Evolutionary conservation across 2,888 invertebrate genomes (phyloP).

Genomic region (Tromatobia lineatoria): DNA sequence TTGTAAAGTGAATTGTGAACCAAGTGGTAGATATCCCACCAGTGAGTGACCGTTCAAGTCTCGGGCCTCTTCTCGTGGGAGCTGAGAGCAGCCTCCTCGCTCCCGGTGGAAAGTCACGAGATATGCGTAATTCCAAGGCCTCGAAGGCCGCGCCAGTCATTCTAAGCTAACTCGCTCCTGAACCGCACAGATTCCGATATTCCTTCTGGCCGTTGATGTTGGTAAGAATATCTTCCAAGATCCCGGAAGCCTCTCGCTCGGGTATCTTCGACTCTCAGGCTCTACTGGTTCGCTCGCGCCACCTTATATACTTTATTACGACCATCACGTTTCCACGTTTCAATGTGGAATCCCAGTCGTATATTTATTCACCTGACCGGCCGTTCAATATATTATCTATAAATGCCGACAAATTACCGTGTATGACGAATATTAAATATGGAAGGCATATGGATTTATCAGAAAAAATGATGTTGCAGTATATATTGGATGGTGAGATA

Average conservation of each 20-base stretch:
- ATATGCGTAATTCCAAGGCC: slow-evolving; percentile 62
- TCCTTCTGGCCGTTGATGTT: slow-evolving; percentile 52
- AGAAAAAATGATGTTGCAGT: slow-evolving; percentile 42
- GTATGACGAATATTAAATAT: slow-evolving; percentile 64
- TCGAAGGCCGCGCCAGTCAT: slow-evolving; percentile 56
- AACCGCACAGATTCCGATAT: slow-evolving; percentile 47
- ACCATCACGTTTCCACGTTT: slow-evolving; percentile 56
- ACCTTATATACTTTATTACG: slow-evolving; percentile 64
- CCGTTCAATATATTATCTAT: slow-evolving; percentile 45
- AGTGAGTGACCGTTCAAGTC: not conserved
- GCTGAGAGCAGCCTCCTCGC: slow-evolving; percentile 27
- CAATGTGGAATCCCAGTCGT: slow-evolving; percentile 48
- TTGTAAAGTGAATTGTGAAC: not conserved
- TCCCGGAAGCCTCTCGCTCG: slow-evolving; percentile 56
- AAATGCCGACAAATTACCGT: slow-evolving; percentile 63
- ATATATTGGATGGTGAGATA: slow-evolving; percentile 3
- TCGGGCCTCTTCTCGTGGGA: slow-evolving; percentile 35
- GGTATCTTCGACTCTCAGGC: slow-evolving; percentile 47
- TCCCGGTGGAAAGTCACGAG: slow-evolving; percentile 54
- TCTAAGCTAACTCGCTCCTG: slow-evolving; percentile 16
- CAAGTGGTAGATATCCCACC: not conserved
- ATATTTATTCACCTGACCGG: slow-evolving; percentile 26
- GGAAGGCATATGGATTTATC: slow-evolving; percentile 44
- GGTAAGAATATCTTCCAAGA: slow-evolving; percentile 57
- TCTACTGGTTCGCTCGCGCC: slow-evolving; percentile 34